Evolutionary conservation across 2,888 invertebrate genomes (phyloP), one percentile per base, ranked within the genome.

Genomic region (Steinernema scapterisci): DNA sequence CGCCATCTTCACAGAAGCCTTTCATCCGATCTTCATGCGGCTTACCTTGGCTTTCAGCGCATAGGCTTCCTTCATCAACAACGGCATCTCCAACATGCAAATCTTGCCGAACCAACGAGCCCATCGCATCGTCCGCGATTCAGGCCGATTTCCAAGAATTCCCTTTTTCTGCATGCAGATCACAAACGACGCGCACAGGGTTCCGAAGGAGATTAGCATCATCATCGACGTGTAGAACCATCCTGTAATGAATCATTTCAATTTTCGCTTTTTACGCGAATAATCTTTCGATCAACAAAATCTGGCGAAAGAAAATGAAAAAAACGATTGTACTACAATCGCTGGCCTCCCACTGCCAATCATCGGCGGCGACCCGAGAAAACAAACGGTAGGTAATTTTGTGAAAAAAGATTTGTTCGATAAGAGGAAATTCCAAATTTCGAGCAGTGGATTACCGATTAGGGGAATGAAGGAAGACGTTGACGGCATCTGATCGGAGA

Each of bases 181-280:
- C 7, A 89, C 89, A 38, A 89, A 81, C 6, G 89, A 88, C 16
- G 89, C 88, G 84, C 88, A 88, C 6, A 88, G 88, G 1, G 89
- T 90, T 13, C 89, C 89, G 19, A 88, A 83, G 0, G 89, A 89
- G 7, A 89, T 89, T 19, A 89, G 86, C 21, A 88, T 87, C 73
- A 89, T 89, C 77, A 89, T 89, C 0, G 88, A 88, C 6, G 89
- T 89, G 77, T 89, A 89, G 81, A 89, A 89, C 72, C 89, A 81
- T 75, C 89, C 89, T 89, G 83, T 21, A 84, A 38, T n/a, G n/a
- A 38, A 38, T 38, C 38, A 52, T 19, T 5, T 19, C 0, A n/a
- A 27, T 44, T 7, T 19, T 38, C 38, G 38, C 13, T 56, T 25
- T 75, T 71, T 75, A 38, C 19, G 27, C 23, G 48, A 9, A 9